Percentiles rank a stretch among this genome's conserved stretches.
phyloP scores from a whole-genome alignment of 2,888 invertebrate species.

The Macaria liturata region DNA sequence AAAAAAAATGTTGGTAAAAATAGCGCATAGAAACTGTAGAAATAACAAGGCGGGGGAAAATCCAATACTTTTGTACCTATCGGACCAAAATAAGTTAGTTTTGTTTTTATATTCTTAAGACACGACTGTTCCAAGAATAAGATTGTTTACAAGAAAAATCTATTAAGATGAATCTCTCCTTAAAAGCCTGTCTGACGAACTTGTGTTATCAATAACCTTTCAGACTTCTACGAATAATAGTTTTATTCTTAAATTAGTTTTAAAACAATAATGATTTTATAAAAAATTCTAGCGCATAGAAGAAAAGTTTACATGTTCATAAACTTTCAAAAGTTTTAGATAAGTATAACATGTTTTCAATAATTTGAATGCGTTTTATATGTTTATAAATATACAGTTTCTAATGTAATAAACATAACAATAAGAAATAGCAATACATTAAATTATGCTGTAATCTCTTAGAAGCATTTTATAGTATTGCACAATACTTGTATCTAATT shows the following conservation, averaged over 20 bases:
- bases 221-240: background rate
- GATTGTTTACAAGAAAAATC: slow-evolving; percentile 3
- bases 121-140: slow-evolving; percentile 5
- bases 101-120: slow-evolving; percentile 3
- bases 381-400: no score
- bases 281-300: no score
- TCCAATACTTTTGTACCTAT: background rate
- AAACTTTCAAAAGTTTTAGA: no score
- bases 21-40: background rate
- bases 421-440: no score
- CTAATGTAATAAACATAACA: no score
- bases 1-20: background rate
- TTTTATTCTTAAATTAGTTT: background rate
- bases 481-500: background rate
- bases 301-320: no score
- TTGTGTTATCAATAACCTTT: no score
- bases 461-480: slow-evolving; percentile 9
- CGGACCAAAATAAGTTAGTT: background rate
- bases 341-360: no score
- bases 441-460: slow-evolving; percentile 4
- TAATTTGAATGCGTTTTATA: no score
- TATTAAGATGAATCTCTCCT: slow-evolving; percentile 3
- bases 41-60: background rate
- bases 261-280: no score
- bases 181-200: background rate